A percentile compares a stretch with the other conserved stretches of the same genome.
phyloP scores from a whole-genome alignment of 2,113 vertebrate genomes.

The Actinemys pallida region DNA sequence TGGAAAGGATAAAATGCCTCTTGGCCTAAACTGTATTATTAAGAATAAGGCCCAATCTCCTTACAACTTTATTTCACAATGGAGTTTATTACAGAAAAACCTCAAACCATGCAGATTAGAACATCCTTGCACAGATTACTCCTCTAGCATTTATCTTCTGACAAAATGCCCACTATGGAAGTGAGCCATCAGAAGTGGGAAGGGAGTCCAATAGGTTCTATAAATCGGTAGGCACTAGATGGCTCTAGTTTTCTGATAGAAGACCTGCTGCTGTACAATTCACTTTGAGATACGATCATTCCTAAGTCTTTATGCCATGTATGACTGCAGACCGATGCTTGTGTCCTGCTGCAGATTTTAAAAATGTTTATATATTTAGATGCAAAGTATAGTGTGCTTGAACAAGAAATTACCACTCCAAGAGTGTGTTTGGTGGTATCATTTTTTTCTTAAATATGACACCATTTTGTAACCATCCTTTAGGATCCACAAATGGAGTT shows the following conservation, averaged over 20 bases:
- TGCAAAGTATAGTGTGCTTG: too few species aligned
- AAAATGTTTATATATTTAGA: too few species aligned
- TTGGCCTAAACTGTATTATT: neutral
- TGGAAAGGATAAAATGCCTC: neutral
- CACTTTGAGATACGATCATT: neutral
- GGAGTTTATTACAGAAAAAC: neutral
- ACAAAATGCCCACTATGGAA: neutral
- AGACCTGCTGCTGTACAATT: neutral
- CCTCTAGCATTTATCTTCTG: neutral
- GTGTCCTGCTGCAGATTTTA: neutral
- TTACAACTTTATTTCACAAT: neutral
- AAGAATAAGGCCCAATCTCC: neutral
- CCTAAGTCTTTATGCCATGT: neutral
- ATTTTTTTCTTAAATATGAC: too few species aligned
- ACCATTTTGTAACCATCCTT: too few species aligned
- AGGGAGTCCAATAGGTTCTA: neutral
- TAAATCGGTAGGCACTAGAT: neutral
- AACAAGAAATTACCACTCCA: neutral
- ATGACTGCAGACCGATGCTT: neutral
- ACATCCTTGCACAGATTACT: neutral
- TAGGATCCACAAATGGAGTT: too few species aligned
- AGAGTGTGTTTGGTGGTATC: neutral
- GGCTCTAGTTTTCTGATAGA: neutral
- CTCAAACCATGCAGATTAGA: neutral
- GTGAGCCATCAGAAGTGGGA: neutral